Percentiles rank a stretch among this genome's conserved stretches.
phyloP scores from a whole-genome alignment of 2,113 vertebrate species.

The Elaphurus davidianus region DNA sequence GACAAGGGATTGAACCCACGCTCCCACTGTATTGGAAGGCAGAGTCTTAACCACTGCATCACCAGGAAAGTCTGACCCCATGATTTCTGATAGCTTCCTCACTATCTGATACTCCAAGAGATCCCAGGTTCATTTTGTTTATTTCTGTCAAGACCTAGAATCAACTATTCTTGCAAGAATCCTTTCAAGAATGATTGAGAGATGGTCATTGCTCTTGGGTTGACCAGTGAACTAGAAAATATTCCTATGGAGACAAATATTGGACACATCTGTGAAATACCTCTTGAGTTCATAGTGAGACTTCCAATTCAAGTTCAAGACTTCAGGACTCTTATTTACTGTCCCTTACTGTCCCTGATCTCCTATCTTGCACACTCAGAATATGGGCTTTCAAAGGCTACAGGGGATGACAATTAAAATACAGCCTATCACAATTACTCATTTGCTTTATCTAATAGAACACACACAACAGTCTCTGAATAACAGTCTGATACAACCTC shows the following conservation, averaged over 20 bases:
- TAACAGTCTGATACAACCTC: too few relatives aligned
- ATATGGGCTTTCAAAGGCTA: neutral
- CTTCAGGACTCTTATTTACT: neutral
- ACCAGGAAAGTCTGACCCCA: neutral
- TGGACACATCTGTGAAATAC: neutral
- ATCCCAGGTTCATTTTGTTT: neutral
- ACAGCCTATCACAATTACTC: neutral
- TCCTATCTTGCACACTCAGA: neutral
- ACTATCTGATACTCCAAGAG: neutral
- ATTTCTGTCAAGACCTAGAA: neutral
- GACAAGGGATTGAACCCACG: neutral
- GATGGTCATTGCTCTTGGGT: fast-evolving
- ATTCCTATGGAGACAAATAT: neutral
- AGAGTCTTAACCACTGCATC: neutral
- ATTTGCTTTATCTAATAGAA: neutral
- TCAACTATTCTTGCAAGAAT: neutral
- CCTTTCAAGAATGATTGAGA: too few relatives aligned
- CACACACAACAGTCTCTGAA: neutral
- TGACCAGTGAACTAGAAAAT: neutral
- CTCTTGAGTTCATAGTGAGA: neutral
- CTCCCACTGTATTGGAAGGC: neutral
- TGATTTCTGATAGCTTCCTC: neutral
- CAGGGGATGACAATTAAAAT: neutral
- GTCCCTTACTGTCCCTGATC: neutral
- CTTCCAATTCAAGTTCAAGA: neutral